These are phyloP conservation scores for Drosophila mauritiana DNA, from an alignment of 1,140 invertebrate species.

Conservation along the genomic window DNA sequence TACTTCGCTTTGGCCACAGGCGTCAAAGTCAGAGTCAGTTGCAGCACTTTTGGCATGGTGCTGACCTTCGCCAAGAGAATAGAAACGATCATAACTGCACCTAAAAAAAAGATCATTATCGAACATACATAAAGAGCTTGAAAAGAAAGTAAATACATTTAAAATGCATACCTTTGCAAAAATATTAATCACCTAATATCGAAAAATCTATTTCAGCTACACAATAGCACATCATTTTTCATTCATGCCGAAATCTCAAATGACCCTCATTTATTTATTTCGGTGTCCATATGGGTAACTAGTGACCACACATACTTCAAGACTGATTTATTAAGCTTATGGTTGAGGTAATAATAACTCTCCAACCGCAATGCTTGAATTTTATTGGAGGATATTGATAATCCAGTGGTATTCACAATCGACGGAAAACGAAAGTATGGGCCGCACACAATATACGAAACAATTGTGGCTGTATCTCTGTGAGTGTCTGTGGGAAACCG, in stretches of 20 bases:
- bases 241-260: not conserved
- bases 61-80: slow-evolving; percentile 73
- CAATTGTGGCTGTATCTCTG: slow-evolving; percentile 26
- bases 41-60: slow-evolving; percentile 49
- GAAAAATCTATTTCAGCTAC: not conserved
- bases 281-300: slow-evolving; percentile 19
- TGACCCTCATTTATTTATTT: slow-evolving; percentile 1
- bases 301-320: slow-evolving; percentile 13
- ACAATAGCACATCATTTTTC: not conserved
- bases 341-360: slow-evolving; percentile 40
- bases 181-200: not conserved
- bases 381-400: slow-evolving; percentile 57
- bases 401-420: slow-evolving; percentile 40
- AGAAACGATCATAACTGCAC: slow-evolving; percentile 42
- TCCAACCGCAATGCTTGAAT: slow-evolving; percentile 34
- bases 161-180: too few relatives aligned
- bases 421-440: slow-evolving; percentile 69
- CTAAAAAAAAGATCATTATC: not conserved
- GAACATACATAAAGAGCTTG: not conserved
- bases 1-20: slow-evolving; percentile 55
- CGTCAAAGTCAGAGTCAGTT: slow-evolving; percentile 39
- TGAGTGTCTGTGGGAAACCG: slow-evolving; percentile 45
- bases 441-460: slow-evolving; percentile 22
- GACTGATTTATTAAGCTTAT: slow-evolving; percentile 50
- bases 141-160: not conserved